A percentile compares a stretch with the other conserved stretches of the same genome.
Evolutionary conservation across 2,888 invertebrate species (phyloP).

Genomic region (Polydesmus complanatus): DNA sequence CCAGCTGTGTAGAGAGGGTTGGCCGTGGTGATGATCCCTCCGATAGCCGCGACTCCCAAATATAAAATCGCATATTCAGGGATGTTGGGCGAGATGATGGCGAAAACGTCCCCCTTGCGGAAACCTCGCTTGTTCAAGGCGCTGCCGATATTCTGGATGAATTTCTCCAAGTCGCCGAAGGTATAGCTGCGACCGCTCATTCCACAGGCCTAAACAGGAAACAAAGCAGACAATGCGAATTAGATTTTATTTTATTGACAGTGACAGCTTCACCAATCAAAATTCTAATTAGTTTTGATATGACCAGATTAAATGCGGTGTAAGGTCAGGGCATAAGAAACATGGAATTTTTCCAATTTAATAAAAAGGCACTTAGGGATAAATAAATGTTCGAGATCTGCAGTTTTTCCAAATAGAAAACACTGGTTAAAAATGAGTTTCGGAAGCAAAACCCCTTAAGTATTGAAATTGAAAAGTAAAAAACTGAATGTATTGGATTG

Average conservation of each 20-base stretch:
- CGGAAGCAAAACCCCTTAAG: no score
- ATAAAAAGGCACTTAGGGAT: no score
- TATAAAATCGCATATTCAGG: slow-evolving; percentile 45
- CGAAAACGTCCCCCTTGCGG: slow-evolving; percentile 50
- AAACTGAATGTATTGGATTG: no score
- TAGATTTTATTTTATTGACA: neutral
- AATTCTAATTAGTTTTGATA: no score
- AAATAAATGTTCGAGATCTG: no score
- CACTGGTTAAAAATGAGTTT: no score
- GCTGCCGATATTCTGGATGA: slow-evolving; percentile 30
- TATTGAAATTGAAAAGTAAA: no score
- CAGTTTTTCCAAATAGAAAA: no score
- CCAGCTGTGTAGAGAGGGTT: slow-evolving; percentile 61
- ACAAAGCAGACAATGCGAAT: neutral
- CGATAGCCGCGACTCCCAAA: slow-evolving; percentile 23
- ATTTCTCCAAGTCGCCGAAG: slow-evolving; percentile 46
- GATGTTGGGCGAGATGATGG: slow-evolving; percentile 56
- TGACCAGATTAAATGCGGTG: no score
- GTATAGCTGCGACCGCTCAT: slow-evolving; percentile 49
- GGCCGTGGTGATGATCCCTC: slow-evolving; percentile 46
- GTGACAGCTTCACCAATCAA: no score
- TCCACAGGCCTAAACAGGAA: slow-evolving; percentile 37
- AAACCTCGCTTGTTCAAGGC: slow-evolving; percentile 41
- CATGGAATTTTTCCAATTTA: no score
- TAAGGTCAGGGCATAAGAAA: no score